Percentiles rank a stretch among this genome's conserved stretches.
These are phyloP conservation scores for Tetrao urogallus DNA, from an alignment of 2,113 vertebrate genomes.

Conservation along the genomic window DNA sequence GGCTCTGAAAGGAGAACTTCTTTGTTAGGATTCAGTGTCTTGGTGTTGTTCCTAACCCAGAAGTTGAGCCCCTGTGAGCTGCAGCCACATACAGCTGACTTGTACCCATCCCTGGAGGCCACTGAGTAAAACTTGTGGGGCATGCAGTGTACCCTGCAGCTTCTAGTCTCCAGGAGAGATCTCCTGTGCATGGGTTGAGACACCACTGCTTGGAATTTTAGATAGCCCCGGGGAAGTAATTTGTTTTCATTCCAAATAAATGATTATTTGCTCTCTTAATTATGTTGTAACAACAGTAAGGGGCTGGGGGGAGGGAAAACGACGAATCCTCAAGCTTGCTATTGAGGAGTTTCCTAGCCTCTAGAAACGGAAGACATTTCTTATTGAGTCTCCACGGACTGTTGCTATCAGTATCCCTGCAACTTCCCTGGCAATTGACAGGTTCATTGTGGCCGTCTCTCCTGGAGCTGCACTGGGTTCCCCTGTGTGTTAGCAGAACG, in stretches of 20 bases:
- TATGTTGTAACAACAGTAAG: neutral
- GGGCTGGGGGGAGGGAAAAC: neutral
- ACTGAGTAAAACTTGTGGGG: neutral
- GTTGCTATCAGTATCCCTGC: neutral
- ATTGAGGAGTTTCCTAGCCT: neutral
- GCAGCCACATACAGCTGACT: neutral
- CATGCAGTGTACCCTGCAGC: neutral
- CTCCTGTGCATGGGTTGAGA: neutral
- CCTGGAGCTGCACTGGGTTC: neutral
- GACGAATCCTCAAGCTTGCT: neutral
- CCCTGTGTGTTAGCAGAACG: neutral
- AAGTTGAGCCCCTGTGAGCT: neutral
- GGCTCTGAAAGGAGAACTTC: neutral
- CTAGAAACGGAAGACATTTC: neutral
- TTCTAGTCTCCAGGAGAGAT: neutral
- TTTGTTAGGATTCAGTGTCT: neutral
- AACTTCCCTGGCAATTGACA: neutral
- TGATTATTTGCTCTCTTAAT: neutral
- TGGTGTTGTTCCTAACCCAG: neutral
- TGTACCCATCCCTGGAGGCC: neutral
- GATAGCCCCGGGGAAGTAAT: neutral
- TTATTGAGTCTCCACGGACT: neutral
- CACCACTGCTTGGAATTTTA: neutral
- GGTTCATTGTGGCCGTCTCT: neutral
- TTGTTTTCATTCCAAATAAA: neutral